Evolutionary conservation across 2,113 vertebrate species (phyloP), one percentile per base, ranked within the genome.

Genomic region (Cyprinus carpio): DNA sequence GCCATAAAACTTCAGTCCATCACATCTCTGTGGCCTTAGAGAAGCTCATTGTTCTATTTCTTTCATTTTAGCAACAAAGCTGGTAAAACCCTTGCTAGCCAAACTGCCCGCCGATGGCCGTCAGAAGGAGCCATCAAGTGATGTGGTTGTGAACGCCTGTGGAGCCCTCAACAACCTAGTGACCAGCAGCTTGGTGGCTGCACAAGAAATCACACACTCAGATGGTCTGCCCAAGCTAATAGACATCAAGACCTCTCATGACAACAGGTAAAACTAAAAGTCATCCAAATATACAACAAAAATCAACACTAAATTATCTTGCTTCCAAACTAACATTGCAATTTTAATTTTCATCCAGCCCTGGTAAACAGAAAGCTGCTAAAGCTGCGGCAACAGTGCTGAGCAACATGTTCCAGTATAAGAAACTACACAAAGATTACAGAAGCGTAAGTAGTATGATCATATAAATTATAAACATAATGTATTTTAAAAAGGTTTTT

Each of bases 361-460:
- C 93, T 0, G 93, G 89, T n/a, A 95, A 91, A 0, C 87, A 92
- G 71, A 97, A 95, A 91, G 94, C 96, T 51, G 93, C 95, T 81
- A 92, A 94, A 69, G 96, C 97, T 0, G 97, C 97, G 0, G 88
- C 94, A 76, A 98, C 96, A 71, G 97, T 99, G 65, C 91, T 99
- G 87, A 92, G 90, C 91, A 99, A 99, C 92, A 96, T 99, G 95
- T 99, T 94, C 95, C 96, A 97, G 75, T 98, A 99, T 94, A 96
- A 88, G 92, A 98, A 97, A 90, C 94, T 98, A 65, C 97, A 97
- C 92, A 97, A 91, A 54, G 91, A 95, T 54, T 98, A 96, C 92
- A 95, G 93, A 88, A 72, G 80, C 90, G 98, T 99, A 91, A 0
- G 81, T 40, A 40, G 3, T 67, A 27, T 2, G 27, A 56, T 3